Percentiles rank a stretch among this genome's conserved stretches.
Evolutionary conservation across 1,140 invertebrate genomes (phyloP).

Genomic region (Cotesia chilonis): DNA sequence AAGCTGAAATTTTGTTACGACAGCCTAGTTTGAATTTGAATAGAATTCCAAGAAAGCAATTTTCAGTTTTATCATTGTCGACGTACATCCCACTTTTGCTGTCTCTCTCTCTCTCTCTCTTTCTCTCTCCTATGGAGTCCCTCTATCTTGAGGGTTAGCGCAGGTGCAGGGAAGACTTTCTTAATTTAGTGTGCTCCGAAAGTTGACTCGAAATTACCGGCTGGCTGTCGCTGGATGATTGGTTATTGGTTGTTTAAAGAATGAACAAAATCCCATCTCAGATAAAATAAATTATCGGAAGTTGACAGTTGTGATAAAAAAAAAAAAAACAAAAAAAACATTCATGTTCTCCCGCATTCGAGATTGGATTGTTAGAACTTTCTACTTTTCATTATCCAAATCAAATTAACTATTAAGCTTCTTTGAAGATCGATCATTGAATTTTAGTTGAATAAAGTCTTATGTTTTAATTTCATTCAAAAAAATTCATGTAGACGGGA

Average conservation of each 20-base stretch:
- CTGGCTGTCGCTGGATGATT: constrained; percentile 18
- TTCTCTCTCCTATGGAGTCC: neutral
- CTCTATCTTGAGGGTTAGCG: constrained; percentile 4
- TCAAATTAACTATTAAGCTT: too few relatives aligned
- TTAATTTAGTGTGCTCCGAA: constrained; percentile 3
- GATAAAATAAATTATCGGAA: too few relatives aligned
- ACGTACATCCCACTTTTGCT: neutral
- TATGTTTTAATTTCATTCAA: too few relatives aligned
- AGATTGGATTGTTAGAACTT: too few relatives aligned
- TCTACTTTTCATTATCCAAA: too few relatives aligned
- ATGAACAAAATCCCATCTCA: neutral
- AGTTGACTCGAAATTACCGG: constrained; percentile 20
- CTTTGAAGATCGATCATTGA: too few relatives aligned
- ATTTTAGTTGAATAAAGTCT: too few relatives aligned
- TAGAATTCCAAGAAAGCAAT: constrained; percentile 34
- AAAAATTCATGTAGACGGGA: too few relatives aligned
- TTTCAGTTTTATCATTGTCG: constrained; percentile 29
- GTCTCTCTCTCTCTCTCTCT: too few relatives aligned
- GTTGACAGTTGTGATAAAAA: too few relatives aligned
- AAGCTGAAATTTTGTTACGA: constrained; percentile 10
- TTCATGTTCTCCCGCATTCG: too few relatives aligned
- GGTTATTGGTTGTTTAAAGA: constrained; percentile 32
- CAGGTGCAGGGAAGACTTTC: constrained; percentile 19
- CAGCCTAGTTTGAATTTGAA: constrained; percentile 30
- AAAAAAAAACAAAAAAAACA: too few relatives aligned